Evolutionary conservation across 2,888 invertebrate genomes (phyloP).

Genomic region (Tiliacea citrago): DNA sequence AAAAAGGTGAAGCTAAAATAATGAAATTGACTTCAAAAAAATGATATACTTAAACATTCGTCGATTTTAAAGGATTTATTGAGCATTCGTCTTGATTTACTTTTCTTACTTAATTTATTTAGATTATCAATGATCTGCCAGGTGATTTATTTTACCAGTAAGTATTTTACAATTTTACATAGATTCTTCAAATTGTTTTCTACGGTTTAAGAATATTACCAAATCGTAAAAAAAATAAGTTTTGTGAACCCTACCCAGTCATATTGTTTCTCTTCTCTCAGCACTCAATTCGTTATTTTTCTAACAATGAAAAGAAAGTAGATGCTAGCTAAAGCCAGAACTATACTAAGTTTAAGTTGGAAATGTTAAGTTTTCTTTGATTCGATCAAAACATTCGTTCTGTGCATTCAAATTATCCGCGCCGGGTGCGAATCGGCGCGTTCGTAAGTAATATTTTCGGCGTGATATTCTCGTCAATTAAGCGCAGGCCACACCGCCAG

Average conservation of each 20-base stretch:
- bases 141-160: background rate
- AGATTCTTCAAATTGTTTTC: background rate
- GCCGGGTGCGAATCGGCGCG: background rate
- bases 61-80: background rate
- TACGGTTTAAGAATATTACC: background rate
- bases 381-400: background rate
- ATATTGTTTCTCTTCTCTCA: background rate
- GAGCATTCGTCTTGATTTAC: no score
- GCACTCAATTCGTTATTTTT: background rate
- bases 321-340: background rate
- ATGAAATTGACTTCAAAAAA: background rate
- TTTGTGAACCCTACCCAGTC: background rate
- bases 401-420: slow-evolving; percentile 17
- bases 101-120: background rate
- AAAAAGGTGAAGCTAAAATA: background rate
- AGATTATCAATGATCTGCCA: no score
- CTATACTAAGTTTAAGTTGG: background rate
- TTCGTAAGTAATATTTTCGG: background rate
- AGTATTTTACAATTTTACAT: background rate
- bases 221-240: background rate
- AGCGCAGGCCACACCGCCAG: no score
- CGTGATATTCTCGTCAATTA: slow-evolving; percentile 31
- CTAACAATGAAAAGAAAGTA: background rate
- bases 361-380: background rate
- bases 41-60: background rate